phyloP scores from a whole-genome alignment of 2,113 vertebrate species.

The Cercocebus atys region DNA sequence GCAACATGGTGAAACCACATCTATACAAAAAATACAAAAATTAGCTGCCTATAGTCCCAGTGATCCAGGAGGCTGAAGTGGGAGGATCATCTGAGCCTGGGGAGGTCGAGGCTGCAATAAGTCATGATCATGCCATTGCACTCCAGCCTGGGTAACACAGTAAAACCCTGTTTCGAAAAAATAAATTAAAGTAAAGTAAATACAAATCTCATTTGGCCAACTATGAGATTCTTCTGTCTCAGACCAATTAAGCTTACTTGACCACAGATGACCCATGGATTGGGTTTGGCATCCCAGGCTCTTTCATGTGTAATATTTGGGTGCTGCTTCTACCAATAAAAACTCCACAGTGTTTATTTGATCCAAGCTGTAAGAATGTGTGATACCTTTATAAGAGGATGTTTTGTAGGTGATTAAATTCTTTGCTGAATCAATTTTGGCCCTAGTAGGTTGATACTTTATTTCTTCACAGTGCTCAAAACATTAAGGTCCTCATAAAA shows the following conservation, averaged over 20 bases:
- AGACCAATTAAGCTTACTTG: background rate
- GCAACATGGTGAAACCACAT: too few relatives aligned
- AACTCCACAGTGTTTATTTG: background rate
- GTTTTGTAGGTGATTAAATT: conserved; percentile 17
- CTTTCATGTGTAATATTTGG: background rate
- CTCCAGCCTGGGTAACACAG: too few relatives aligned
- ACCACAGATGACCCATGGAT: background rate
- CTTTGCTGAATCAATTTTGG: conserved; percentile 59
- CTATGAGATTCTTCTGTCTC: background rate
- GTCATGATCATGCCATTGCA: too few relatives aligned
- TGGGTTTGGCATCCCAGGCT: background rate
- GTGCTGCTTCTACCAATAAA: background rate
- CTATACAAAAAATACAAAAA: too few relatives aligned
- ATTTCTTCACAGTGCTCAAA: conserved; percentile 51
- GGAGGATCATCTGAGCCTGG: too few relatives aligned
- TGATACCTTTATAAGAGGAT: background rate
- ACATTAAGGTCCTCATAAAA: conserved; percentile 71
- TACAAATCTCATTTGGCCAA: background rate
- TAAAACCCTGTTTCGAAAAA: too few relatives aligned
- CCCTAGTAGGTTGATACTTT: conserved; percentile 32
- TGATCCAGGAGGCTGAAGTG: too few relatives aligned
- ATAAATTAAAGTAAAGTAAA: background rate
- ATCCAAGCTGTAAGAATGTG: background rate
- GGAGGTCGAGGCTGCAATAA: too few relatives aligned
- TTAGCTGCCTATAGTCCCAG: too few relatives aligned